These are phyloP conservation scores for Strongylocentrotus purpuratus DNA, from an alignment of 35 echinoderm and acorn worm genomes.

Conservation along the genomic window DNA sequence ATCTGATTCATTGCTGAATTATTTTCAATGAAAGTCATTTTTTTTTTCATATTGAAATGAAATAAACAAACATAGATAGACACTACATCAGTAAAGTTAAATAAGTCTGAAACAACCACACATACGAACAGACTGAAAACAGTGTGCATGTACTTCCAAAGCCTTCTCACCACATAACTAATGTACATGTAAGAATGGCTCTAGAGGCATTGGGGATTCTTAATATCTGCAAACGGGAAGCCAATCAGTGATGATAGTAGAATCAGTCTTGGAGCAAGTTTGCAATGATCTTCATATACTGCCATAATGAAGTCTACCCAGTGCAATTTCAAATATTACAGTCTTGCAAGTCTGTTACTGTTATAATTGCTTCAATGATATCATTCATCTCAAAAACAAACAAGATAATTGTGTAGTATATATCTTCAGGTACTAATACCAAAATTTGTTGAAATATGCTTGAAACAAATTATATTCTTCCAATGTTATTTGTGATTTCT, in stretches of 20 bases:
- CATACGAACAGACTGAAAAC: not conserved
- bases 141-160: not conserved
- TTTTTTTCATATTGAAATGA: too few relatives aligned
- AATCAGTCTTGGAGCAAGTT: constrained; percentile 29
- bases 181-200: not conserved
- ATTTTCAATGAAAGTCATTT: too few relatives aligned
- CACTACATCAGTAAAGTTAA: too few relatives aligned
- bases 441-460: too few relatives aligned
- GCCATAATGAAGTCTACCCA: not conserved
- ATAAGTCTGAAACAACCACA: too few relatives aligned
- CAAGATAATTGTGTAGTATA: not conserved
- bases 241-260: not conserved
- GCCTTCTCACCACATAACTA: not conserved
- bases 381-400: not conserved
- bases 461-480: too few relatives aligned
- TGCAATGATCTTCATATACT: not conserved
- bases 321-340: too few relatives aligned
- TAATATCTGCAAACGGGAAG: constrained; percentile 35
- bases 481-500: too few relatives aligned
- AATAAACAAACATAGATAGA: too few relatives aligned
- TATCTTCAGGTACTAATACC: not conserved
- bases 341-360: too few relatives aligned
- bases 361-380: too few relatives aligned
- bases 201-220: constrained; percentile 37
- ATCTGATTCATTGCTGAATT: too few relatives aligned